These are phyloP conservation scores for Hydriomena furcata DNA, from an alignment of 2,888 invertebrate species.

Conservation along the genomic window DNA sequence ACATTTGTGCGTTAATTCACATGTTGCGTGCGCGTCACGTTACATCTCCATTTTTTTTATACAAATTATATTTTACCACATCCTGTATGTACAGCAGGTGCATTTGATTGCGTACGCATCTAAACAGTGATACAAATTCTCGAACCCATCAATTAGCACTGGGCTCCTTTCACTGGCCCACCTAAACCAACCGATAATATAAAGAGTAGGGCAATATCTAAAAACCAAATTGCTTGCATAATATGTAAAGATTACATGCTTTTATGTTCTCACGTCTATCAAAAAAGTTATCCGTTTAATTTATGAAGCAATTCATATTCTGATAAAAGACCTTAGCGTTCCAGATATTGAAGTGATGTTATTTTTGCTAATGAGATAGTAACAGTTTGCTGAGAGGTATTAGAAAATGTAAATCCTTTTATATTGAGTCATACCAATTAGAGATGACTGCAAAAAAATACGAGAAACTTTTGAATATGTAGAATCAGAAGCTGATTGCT, in stretches of 20 bases:
- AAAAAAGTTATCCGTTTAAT: constrained; percentile 39
- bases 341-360: constrained; percentile 9
- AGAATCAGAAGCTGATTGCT: too few species aligned
- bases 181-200: constrained; percentile 17
- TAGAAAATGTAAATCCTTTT: background rate
- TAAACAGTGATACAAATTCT: constrained; percentile 70
- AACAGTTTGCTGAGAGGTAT: constrained; percentile 21
- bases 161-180: constrained; percentile 65
- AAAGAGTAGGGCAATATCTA: constrained; percentile 22
- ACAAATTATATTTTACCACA: constrained; percentile 30
- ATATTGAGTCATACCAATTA: too few species aligned
- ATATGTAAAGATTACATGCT: constrained; percentile 29
- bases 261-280: constrained; percentile 46
- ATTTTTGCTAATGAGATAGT: constrained; percentile 22
- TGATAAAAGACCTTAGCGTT: constrained; percentile 15
- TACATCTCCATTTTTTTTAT: constrained; percentile 9
- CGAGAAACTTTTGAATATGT: too few species aligned
- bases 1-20: constrained; percentile 23
- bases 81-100: constrained; percentile 40
- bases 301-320: constrained; percentile 35
- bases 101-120: constrained; percentile 50
- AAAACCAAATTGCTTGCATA: constrained; percentile 28
- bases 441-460: too few species aligned
- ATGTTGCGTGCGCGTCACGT: constrained; percentile 20
- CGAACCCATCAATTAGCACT: constrained; percentile 56